Conservation (phyloP, 2,888 invertebrate species). For the Gastrophysa polygoni region DNA sequence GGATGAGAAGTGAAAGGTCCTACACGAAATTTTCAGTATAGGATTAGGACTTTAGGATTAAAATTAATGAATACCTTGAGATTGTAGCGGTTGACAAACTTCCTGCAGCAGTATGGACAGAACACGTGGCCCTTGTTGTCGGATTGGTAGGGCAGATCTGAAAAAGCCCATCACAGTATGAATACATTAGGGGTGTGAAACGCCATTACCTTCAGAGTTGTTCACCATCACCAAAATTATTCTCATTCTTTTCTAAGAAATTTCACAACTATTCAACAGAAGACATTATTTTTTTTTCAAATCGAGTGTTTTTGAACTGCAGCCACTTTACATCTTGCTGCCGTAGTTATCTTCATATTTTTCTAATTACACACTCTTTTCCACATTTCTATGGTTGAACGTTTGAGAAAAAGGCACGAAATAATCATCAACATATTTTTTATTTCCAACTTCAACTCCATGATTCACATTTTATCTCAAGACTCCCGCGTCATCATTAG, state of each 20-base stretch:
- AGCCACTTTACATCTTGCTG: no score
- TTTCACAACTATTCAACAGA: no score
- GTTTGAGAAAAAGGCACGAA: background rate
- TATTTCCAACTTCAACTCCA: background rate
- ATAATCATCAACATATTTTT: background rate
- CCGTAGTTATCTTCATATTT: no score
- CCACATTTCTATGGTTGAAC: no score
- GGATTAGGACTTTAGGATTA: background rate
- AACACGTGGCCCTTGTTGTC: conserved; percentile 63
- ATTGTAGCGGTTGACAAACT: conserved; percentile 72
- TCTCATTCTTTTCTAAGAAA: conserved; percentile 18
- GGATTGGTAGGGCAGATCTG: conserved; percentile 51
- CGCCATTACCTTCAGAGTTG: background rate
- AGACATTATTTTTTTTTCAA: no score
- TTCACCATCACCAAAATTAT: conserved; percentile 21
- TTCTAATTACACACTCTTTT: no score
- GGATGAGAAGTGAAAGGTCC: no score
- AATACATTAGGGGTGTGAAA: conserved; percentile 35
- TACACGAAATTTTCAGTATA: no score
- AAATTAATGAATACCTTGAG: conserved; percentile 57
- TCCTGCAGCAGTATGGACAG: conserved; percentile 67
- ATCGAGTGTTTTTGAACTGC: no score
- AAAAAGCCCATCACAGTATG: conserved; percentile 33
- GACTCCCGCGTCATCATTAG: background rate
- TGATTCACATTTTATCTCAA: background rate